Base-by-base conservation (phyloP, 2,797 vertebrate species). In the Danio albolineatus region DNA sequence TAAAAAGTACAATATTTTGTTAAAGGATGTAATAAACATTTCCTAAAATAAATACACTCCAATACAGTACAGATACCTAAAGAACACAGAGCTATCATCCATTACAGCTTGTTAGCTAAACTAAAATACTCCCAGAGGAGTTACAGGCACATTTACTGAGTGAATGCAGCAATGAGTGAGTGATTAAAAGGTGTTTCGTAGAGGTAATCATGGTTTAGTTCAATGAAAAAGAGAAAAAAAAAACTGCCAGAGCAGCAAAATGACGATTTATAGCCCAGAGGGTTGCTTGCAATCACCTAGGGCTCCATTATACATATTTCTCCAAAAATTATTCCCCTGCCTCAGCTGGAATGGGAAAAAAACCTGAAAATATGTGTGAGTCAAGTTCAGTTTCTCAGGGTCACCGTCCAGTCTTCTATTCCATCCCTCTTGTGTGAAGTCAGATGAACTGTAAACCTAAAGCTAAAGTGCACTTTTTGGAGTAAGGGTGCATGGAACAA, bases 171-270 rank as follows among this genome's bases (percentile, higher is more conserved):
- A 74, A 43, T 38, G 13, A 17, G 17, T 16, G 70, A 17, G 19
- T 66, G 28, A 61, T 76, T 70, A 64, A 59, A 82, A 51, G 38
- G 7, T 53, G 43, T 62, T 79, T 70, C 21, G 49, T 56, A 65
- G 36, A 66, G 46, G 59, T 80, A 78, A 56, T 67, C 56, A 77
- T 57, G 41, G 12, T 39, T 56, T 72, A 82, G 41, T 64, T 57
- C 19, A 56, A 28, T 8, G 39, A 81, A 87, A 76, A 17, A 86
- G 71, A 72, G 85, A 81, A 87, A 75, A 17, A 86, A 71, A 44
- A 53, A 76, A 81, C 73, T 12, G 13, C 48, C n/a, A 19, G 8
- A 80, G 51, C 44, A 62, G 62, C 38, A 64, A 67, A 79, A 71
- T 65, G 51, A 70, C 43, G 51, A 84, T 76, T 83, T 86, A 82